Evolutionary conservation across 2,797 vertebrate genomes (phyloP), one percentile per base, ranked within the genome.

Genomic region (Otus scops): DNA sequence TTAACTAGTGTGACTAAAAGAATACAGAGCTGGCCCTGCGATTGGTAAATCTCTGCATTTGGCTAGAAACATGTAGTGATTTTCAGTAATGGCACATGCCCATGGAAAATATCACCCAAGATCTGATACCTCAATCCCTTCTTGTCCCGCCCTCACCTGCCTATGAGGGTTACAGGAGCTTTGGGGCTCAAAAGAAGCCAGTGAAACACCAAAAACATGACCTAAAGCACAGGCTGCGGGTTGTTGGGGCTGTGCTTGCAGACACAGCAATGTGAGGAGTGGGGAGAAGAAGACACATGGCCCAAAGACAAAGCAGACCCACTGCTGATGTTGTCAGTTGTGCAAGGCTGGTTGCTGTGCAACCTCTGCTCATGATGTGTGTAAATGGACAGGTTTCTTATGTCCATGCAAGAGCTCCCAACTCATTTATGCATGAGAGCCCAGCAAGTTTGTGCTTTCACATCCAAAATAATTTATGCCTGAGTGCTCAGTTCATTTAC

Each of bases 251-350:
- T 51, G 50, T 48, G 22, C 50, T 88, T 43, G 24, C 59, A 51
- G 67, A 14, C 0, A 1, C 45, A 84, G 60, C 36, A 12, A 15
- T 1, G 1, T 16, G n/a, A 34, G 20, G 34, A 86, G 34, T 0
- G 5, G 11, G 15, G 13, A 77, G 28, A n/a, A 83, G 36, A 30
- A 91, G 50, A 9, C 36, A 45, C 59, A 34, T 0, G 17, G 26
- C 34, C 17, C 34, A 17, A 30, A 71, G 27, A 50, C 43, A 83
- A 70, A 85, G 41, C 39, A 83, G 39, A 54, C 11, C 20, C 27
- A 4, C 30, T 32, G 53, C n/a, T 74, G 45, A 6, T 11, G 26
- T 5, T 53, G 19, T 30, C 39, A 19, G 16, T 21, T 64, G 53
- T 59, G 67, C 56, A 70, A 50, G 36, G 60, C 56, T 56, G 41